phyloP scores from a whole-genome alignment of 2,797 vertebrate species.

The Ammospiza maritima region DNA sequence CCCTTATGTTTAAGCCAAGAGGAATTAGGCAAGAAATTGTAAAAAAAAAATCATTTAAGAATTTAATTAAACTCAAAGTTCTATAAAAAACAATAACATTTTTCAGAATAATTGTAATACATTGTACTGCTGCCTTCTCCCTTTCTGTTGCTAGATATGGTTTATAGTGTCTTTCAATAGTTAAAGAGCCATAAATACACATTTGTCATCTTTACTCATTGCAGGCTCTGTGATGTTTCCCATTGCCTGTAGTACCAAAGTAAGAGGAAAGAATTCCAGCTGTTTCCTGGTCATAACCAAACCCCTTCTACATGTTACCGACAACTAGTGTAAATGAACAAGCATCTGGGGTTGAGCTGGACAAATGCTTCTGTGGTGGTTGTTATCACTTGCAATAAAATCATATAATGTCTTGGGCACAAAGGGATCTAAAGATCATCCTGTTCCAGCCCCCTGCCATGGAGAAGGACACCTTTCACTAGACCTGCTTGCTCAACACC shows the following conservation, averaged over 20 bases:
- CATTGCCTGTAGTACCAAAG: background rate
- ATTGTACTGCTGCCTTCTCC: background rate
- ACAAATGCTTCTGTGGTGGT: background rate
- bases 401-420: background rate
- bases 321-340: background rate
- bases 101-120: background rate
- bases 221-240: background rate
- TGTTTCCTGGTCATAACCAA: background rate
- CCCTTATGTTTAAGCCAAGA: background rate
- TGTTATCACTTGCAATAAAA: background rate
- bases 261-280: background rate
- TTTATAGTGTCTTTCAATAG: background rate
- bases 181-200: background rate
- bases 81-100: background rate
- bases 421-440: background rate
- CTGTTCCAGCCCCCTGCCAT: background rate
- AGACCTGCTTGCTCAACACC: background rate
- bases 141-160: background rate
- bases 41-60: background rate
- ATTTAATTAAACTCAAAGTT: background rate
- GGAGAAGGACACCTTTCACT: background rate
- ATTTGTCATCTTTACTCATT: rapidly evolving
- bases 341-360: background rate
- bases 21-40: background rate
- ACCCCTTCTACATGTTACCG: background rate